Evolutionary conservation across 1,140 invertebrate species (phyloP), one percentile per base, ranked within the genome.

Genomic region (Drosophila micromelanica): DNA sequence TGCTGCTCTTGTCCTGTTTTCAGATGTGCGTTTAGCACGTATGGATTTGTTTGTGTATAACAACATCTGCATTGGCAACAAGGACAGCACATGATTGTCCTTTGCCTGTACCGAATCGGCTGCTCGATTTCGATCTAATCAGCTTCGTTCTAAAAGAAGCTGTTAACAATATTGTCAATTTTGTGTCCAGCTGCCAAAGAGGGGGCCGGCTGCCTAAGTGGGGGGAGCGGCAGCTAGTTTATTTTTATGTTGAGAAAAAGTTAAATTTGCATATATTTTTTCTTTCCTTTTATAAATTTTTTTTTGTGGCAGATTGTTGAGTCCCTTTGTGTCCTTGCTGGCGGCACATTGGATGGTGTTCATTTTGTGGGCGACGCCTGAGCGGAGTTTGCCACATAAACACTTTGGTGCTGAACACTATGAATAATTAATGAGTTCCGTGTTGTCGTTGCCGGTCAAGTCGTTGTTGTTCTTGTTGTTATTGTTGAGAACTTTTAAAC

Each of bases 161-260:
- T 89, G 84, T 87, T 87, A 79, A 77, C 84, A 87, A 89, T 89
- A 89, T 89, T 85, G 80, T 80, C 80, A 85, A 85, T 85, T 79
- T 68, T 68, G 61, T 56, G 60, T 55, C 48, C 42, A 59, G 30
- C 52, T n/a, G 20, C n/a, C 5, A n/a, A 38, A 38, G 11, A n/a
- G 8, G 4, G 2, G n/a, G 2, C n/a, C 23, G 40, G 43, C 42
- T 73, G 51, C 57, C 20, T 42, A 64, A 61, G 62, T 52, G 46
- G 56, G 68, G 63, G 49, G 71, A 27, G 45, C 61, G 77, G 40
- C 61, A 75, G 65, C 77, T 86, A 87, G 82, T 81, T 87, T 78
- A 61, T 86, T 85, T 80, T 85, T 87, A 81, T 85, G 74, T 73
- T 64, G 55, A 43, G 37, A 89, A 89, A 78, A 87, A 84, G 61